These are phyloP conservation scores for Hylyphantes graminicola DNA, from an alignment of 1,140 invertebrate species.

Conservation along the genomic window DNA sequence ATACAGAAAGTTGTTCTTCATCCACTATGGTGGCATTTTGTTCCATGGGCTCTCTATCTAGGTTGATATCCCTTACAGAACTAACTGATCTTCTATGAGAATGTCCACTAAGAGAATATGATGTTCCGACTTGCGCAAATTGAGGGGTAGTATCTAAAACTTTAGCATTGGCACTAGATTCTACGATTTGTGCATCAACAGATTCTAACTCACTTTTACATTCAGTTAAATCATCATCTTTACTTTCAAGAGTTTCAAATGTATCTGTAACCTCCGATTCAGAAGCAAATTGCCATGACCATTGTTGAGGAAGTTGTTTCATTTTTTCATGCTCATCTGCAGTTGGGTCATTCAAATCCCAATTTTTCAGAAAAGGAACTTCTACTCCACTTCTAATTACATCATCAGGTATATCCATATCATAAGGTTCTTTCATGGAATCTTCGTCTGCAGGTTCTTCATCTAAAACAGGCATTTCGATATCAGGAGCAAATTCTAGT, in stretches of 20 bases:
- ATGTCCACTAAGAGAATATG: not conserved
- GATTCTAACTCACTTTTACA: slow-evolving; percentile 44
- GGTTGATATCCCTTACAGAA: slow-evolving; percentile 44
- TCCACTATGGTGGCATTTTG: not conserved
- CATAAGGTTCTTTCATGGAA: slow-evolving; percentile 71
- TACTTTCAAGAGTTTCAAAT: slow-evolving; percentile 67
- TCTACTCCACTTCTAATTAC: slow-evolving; percentile 65
- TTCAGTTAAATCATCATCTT: slow-evolving; percentile 66
- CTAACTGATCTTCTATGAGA: slow-evolving; percentile 37
- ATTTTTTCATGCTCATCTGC: slow-evolving; percentile 19
- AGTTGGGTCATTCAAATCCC: slow-evolving; percentile 58
- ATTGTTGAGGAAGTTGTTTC: slow-evolving; percentile 49
- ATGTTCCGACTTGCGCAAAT: slow-evolving; percentile 15
- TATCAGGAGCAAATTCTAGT: slow-evolving; percentile 66
- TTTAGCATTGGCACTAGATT: slow-evolving; percentile 14
- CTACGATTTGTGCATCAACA: not conserved
- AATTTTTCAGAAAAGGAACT: slow-evolving; percentile 60
- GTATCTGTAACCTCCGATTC: slow-evolving; percentile 65
- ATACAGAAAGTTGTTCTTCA: slow-evolving; percentile 61
- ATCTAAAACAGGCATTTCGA: slow-evolving; percentile 63
- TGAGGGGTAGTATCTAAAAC: not conserved
- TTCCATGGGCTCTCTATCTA: slow-evolving; percentile 42
- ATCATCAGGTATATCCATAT: slow-evolving; percentile 69
- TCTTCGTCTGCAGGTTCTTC: slow-evolving; percentile 66
- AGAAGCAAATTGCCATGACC: slow-evolving; percentile 48